Conservation (phyloP, 1,140 invertebrate genomes). For the Lysiphlebus fabarum region DNA sequence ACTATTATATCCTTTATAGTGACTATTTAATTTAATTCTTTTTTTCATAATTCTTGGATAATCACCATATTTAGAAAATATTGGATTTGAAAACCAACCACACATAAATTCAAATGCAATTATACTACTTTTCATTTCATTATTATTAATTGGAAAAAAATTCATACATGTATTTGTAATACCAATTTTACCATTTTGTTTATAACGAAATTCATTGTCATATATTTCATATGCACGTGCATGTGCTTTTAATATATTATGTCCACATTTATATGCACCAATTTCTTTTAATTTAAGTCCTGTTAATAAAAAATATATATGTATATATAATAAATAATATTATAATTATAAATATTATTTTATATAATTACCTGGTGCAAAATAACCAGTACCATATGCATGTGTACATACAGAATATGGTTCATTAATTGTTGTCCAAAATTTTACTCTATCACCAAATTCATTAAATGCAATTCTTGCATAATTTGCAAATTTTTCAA, state of each 20-base stretch:
- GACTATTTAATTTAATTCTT: slow-evolving; percentile 56
- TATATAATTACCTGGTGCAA: no score
- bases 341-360: no score
- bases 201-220: slow-evolving; percentile 11
- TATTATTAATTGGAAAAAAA: slow-evolving; percentile 25
- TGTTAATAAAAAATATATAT: slow-evolving; percentile 40
- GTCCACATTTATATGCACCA: slow-evolving; percentile 55
- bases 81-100: slow-evolving; percentile 65
- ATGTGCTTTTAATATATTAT: slow-evolving; percentile 58
- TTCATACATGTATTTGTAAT: not conserved
- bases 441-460: no score
- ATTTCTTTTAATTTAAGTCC: slow-evolving; percentile 45
- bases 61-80: slow-evolving; percentile 59
- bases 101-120: slow-evolving; percentile 47
- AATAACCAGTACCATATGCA: no score
- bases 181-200: slow-evolving; percentile 21
- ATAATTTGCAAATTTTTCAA: no score
- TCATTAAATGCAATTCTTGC: no score
- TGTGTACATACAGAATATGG: no score
- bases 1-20: slow-evolving; percentile 50
- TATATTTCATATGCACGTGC: slow-evolving; percentile 51
- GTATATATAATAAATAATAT: no score
- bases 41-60: slow-evolving; percentile 60
- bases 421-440: no score
- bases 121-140: slow-evolving; percentile 29